These are phyloP conservation scores for Trematomus loennbergii DNA, from an alignment of 2,113 vertebrate species.

Conservation along the genomic window DNA sequence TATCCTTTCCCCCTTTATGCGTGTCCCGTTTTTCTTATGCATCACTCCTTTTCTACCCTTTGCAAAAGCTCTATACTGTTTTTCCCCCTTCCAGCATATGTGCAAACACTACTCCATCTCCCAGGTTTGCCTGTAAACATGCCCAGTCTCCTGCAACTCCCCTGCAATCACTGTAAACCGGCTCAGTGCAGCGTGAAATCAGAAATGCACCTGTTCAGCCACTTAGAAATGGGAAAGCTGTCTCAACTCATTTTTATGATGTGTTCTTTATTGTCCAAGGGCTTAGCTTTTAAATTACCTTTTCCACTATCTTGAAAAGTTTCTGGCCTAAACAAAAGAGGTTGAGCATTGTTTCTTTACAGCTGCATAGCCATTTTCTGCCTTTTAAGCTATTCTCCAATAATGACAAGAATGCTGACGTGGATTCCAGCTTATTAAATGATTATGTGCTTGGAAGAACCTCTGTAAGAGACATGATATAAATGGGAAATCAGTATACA, in stretches of 20 bases:
- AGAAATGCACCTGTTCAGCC: slow-evolving; percentile 85
- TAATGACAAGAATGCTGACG: slow-evolving; percentile 53
- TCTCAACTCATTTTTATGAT: slow-evolving; percentile 82
- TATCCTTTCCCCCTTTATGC: slow-evolving; percentile 40
- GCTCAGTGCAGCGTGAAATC: slow-evolving; percentile 85
- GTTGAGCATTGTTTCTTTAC: slow-evolving; percentile 54
- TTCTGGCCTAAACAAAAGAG: slow-evolving; percentile 59
- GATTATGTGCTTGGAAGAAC: slow-evolving; percentile 10
- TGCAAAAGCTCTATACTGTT: slow-evolving; percentile 37
- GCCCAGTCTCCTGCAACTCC: slow-evolving; percentile 77
- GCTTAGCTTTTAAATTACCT: slow-evolving; percentile 73
- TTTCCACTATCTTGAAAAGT: slow-evolving; percentile 67
- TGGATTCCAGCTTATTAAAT: slow-evolving; percentile 33
- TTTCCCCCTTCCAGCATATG: slow-evolving; percentile 66
- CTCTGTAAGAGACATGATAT: not conserved
- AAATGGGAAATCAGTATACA: not conserved
- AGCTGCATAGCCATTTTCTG: slow-evolving; percentile 51
- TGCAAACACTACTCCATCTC: slow-evolving; percentile 80
- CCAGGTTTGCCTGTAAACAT: slow-evolving; percentile 79
- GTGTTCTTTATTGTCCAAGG: slow-evolving; percentile 80
- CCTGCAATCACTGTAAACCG: slow-evolving; percentile 84
- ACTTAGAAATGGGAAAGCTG: slow-evolving; percentile 82
- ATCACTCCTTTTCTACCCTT: slow-evolving; percentile 48
- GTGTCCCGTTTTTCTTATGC: slow-evolving; percentile 57
- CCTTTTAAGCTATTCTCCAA: slow-evolving; percentile 36